These are phyloP conservation scores for Ophion ventricosus DNA, from an alignment of 2,888 invertebrate genomes.

Conservation along the genomic window DNA sequence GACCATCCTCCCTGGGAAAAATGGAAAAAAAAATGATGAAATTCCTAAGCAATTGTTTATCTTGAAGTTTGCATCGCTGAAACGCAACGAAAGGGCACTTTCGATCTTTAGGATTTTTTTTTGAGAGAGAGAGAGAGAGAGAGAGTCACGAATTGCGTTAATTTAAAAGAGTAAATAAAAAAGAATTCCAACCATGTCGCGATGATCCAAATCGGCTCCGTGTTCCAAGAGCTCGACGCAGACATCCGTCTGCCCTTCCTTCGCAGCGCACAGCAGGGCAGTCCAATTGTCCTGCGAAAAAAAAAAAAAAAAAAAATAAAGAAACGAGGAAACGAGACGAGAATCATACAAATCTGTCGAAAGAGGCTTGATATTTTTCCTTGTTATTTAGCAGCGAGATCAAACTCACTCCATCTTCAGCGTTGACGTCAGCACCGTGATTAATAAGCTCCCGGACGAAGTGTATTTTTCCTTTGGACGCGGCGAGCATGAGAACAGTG, in stretches of 20 bases:
- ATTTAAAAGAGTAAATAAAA: neutral
- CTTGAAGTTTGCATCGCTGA: too few species aligned
- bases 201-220: conserved; percentile 93
- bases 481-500: conserved; percentile 96
- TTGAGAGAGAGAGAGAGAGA: conserved; percentile 9
- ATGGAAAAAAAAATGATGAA: neutral
- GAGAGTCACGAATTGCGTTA: too few species aligned
- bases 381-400: neutral
- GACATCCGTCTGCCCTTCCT: conserved; percentile 93
- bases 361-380: neutral
- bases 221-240: conserved; percentile 93
- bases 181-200: conserved; percentile 89
- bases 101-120: too few species aligned
- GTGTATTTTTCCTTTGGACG: conserved; percentile 92
- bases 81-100: too few species aligned
- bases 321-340: neutral
- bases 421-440: conserved; percentile 96
- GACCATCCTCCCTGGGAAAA: conserved; percentile 95
- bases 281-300: conserved; percentile 93
- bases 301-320: too few species aligned
- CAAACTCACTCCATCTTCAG: conserved; percentile 89
- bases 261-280: conserved; percentile 94
- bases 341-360: neutral
- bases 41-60: neutral
- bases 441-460: conserved; percentile 94